Conservation (phyloP, 2,113 vertebrate genomes). For the Ginglymostoma cirratum region DNA sequence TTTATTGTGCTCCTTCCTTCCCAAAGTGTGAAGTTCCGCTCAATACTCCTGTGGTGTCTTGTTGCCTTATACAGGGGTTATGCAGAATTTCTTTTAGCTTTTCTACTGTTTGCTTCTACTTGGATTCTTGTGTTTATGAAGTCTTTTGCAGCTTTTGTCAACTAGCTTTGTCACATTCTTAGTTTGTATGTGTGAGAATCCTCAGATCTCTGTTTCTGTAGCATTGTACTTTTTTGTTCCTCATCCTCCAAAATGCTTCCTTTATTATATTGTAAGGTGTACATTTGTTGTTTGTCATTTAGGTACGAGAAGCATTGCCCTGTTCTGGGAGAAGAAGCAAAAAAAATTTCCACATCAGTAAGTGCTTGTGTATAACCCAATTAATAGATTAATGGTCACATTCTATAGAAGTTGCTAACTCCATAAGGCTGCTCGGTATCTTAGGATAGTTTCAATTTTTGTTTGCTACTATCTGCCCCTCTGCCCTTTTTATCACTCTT, state of each 20-base stretch:
- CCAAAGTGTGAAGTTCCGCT: not conserved
- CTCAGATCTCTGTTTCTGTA: not conserved
- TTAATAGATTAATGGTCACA: not conserved
- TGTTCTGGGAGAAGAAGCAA: not conserved
- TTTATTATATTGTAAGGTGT: not conserved
- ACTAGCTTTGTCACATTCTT: not conserved
- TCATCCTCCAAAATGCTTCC: not conserved
- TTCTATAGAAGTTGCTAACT: not conserved
- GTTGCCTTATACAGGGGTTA: not conserved
- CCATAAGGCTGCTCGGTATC: not conserved
- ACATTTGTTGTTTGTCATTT: not conserved
- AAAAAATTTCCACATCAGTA: no score
- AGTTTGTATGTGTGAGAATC: not conserved
- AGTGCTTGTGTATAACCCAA: no score
- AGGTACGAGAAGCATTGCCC: not conserved
- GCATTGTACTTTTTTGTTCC: not conserved
- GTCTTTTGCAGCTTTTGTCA: not conserved
- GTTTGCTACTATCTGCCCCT: not conserved
- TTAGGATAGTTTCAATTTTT: not conserved
- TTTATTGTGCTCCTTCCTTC: not conserved
- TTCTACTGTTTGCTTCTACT: not conserved
- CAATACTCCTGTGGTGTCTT: not conserved
- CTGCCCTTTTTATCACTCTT: not conserved
- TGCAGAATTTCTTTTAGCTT: not conserved
- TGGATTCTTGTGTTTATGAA: not conserved